Evolutionary conservation across 2,888 invertebrate species (phyloP).

Genomic region (Macropis europaea): DNA sequence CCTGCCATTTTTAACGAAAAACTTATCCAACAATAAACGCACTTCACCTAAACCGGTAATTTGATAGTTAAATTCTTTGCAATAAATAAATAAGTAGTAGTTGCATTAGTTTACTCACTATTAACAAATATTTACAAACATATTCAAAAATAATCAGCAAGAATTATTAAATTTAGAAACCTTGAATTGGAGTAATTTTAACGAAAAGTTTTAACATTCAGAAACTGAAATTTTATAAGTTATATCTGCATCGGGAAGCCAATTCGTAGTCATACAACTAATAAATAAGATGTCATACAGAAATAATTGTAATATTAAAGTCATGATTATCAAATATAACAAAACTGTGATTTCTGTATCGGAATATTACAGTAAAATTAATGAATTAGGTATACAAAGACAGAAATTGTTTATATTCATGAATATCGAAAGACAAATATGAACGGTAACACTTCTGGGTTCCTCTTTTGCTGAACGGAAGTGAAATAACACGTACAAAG

Average conservation of each 20-base stretch:
- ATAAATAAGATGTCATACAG: background rate
- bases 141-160: background rate
- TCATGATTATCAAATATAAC: background rate
- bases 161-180: conserved; percentile 2
- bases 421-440: conserved; percentile 1
- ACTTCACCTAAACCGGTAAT: background rate
- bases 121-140: background rate
- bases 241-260: background rate
- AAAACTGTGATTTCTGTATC: background rate
- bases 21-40: background rate
- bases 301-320: background rate
- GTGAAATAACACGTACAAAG: background rate
- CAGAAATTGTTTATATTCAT: background rate
- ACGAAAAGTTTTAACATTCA: background rate
- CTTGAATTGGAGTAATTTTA: background rate
- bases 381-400: background rate
- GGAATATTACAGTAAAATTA: background rate
- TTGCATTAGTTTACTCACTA: background rate
- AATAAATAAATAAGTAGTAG: background rate
- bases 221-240: background rate
- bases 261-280: background rate
- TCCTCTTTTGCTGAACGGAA: background rate
- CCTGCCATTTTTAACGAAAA: no score
- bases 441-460: background rate
- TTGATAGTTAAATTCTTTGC: background rate